Conservation (phyloP, 2,888 invertebrate genomes). For the Argyresthia goedartella region DNA sequence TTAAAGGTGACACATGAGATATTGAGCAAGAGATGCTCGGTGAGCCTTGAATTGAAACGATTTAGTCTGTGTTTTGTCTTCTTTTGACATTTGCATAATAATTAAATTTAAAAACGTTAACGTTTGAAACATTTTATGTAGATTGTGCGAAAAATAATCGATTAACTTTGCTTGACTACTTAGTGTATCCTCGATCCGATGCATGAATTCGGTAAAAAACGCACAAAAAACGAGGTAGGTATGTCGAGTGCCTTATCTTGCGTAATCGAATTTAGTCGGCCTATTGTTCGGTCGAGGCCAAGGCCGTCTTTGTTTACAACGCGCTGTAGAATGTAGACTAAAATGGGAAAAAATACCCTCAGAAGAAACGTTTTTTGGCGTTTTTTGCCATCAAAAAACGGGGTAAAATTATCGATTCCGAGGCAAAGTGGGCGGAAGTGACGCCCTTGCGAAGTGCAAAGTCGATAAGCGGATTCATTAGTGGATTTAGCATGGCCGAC, state of each 20-base stretch:
- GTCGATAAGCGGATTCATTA: no score
- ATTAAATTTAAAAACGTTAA: not conserved
- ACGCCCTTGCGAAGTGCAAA: no score
- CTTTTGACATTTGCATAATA: not conserved
- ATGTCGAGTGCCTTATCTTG: conserved; percentile 1
- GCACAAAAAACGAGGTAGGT: no score
- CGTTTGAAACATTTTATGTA: no score
- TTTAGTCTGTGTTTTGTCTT: not conserved
- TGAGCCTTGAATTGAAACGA: not conserved
- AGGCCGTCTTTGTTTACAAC: conserved; percentile 62
- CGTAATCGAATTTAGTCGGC: conserved; percentile 47
- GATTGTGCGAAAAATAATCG: no score
- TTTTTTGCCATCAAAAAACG: no score
- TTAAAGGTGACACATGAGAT: conserved; percentile 24
- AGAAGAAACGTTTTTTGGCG: not conserved
- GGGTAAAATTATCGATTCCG: no score
- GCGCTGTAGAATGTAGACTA: conserved; percentile 19
- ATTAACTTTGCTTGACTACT: no score
- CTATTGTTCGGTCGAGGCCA: conserved; percentile 59
- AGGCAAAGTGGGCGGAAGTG: no score
- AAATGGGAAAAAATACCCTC: not conserved
- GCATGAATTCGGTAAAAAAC: no score
- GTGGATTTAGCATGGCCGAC: no score
- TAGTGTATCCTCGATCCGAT: no score
- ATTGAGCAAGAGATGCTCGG: conserved; percentile 9